Percentiles rank a stretch among this genome's conserved stretches.
phyloP scores from a whole-genome alignment of 2,888 invertebrate genomes.

The Sturmia bella region DNA sequence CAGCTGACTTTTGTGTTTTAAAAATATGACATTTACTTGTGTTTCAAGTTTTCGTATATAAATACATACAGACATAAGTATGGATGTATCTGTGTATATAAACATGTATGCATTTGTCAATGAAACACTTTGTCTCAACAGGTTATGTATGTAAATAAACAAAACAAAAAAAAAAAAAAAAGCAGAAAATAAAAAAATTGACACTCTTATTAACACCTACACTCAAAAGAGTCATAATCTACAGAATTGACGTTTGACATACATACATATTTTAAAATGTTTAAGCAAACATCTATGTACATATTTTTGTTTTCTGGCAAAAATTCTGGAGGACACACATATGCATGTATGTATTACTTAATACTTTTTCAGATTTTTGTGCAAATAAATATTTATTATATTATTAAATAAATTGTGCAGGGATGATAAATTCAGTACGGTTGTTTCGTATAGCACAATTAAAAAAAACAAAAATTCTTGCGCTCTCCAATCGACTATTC shows the following conservation, averaged over 20 bases:
- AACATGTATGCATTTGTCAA: constrained; percentile 29
- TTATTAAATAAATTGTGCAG: no score
- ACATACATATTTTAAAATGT: background rate
- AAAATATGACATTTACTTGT: no score
- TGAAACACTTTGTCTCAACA: constrained; percentile 25
- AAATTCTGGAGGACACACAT: no score
- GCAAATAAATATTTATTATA: no score
- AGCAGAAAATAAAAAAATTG: constrained; percentile 15
- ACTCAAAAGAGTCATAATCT: constrained; percentile 12
- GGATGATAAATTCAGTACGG: no score
- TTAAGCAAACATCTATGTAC: no score
- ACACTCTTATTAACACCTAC: constrained; percentile 55
- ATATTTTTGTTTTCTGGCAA: no score
- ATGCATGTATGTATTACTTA: no score
- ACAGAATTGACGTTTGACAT: constrained; percentile 37
- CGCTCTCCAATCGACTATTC: no score
- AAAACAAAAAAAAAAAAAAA: background rate
- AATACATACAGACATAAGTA: background rate
- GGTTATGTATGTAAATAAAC: constrained; percentile 28
- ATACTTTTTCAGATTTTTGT: no score
- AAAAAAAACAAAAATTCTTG: no score
- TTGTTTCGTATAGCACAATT: no score
- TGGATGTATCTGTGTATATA: background rate
- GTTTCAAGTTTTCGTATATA: background rate
- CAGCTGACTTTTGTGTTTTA: constrained; percentile 44